A percentile compares a stretch with the other conserved stretches of the same genome.
These are phyloP conservation scores for Hyles lineata DNA, from an alignment of 2,888 invertebrate species.

Conservation along the genomic window DNA sequence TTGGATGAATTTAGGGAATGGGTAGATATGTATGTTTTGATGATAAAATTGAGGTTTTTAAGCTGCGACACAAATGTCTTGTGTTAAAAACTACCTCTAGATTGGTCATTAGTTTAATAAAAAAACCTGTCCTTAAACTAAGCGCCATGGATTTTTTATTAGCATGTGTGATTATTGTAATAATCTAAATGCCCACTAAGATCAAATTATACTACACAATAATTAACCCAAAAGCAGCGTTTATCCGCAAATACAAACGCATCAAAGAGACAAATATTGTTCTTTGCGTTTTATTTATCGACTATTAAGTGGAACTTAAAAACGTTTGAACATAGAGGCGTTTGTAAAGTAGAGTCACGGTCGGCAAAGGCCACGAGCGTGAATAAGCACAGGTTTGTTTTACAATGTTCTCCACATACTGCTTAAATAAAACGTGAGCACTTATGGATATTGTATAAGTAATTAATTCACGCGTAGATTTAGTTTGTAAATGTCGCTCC, in stretches of 20 bases:
- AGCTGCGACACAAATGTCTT: no score
- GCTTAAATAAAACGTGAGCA: conserved; percentile 54
- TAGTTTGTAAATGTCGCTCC: conserved; percentile 27
- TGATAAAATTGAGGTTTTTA: no score
- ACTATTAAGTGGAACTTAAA: conserved; percentile 45
- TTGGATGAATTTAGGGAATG: neutral
- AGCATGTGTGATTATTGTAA: neutral
- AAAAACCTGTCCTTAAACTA: no score
- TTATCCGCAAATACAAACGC: neutral
- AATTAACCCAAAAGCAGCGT: conserved; percentile 41
- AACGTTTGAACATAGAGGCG: conserved; percentile 53
- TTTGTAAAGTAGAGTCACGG: conserved; percentile 73
- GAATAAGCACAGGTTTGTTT: conserved; percentile 53
- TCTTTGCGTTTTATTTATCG: conserved; percentile 28
- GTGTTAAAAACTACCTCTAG: no score
- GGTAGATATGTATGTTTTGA: neutral
- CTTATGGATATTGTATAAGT: conserved; percentile 54
- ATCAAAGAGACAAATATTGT: conserved; percentile 29
- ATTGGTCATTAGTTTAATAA: no score
- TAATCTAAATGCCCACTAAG: no score
- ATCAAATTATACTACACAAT: neutral
- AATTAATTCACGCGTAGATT: conserved; percentile 50
- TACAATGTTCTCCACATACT: conserved; percentile 61
- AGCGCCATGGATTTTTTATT: no score
- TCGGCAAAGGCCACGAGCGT: neutral